Percentiles rank a stretch among this genome's conserved stretches.
These are phyloP conservation scores for Cyclophora punctaria DNA, from an alignment of 2,888 invertebrate genomes.

Conservation along the genomic window DNA sequence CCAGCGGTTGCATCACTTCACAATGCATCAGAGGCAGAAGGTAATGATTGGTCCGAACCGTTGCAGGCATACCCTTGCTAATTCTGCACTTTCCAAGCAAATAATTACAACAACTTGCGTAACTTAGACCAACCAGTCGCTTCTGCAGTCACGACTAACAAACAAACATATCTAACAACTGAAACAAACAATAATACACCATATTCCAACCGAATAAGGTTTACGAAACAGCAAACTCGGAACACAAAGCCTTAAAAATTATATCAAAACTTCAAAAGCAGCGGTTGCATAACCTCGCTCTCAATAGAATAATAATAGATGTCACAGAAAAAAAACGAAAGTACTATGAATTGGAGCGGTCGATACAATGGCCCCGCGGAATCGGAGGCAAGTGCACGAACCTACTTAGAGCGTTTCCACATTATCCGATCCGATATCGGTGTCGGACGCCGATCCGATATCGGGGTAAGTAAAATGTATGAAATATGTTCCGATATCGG, in stretches of 20 bases:
- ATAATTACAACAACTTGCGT: constrained; percentile 67
- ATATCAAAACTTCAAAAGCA: constrained; percentile 70
- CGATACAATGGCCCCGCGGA: constrained; percentile 54
- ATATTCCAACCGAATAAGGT: constrained; percentile 18
- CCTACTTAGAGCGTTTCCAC: no score
- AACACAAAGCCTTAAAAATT: constrained; percentile 66
- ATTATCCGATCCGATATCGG: no score
- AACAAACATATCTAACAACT: constrained; percentile 20
- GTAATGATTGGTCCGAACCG: constrained; percentile 2
- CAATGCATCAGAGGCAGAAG: no score
- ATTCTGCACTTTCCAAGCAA: constrained; percentile 67
- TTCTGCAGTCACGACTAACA: constrained; percentile 68
- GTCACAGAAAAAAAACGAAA: constrained; percentile 63
- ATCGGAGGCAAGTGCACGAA: no score
- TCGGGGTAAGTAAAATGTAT: no score
- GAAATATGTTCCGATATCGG: no score
- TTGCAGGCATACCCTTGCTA: constrained; percentile 33
- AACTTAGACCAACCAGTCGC: constrained; percentile 49
- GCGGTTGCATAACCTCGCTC: constrained; percentile 69
- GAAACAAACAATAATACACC: constrained; percentile 16
- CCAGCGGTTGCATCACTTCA: not conserved
- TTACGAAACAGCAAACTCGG: constrained; percentile 19
- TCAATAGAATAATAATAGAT: constrained; percentile 69
- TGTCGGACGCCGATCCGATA: no score
- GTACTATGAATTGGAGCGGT: constrained; percentile 45